Conservation (phyloP, 2,797 vertebrate genomes). For the Typhlichthys subterraneus region DNA sequence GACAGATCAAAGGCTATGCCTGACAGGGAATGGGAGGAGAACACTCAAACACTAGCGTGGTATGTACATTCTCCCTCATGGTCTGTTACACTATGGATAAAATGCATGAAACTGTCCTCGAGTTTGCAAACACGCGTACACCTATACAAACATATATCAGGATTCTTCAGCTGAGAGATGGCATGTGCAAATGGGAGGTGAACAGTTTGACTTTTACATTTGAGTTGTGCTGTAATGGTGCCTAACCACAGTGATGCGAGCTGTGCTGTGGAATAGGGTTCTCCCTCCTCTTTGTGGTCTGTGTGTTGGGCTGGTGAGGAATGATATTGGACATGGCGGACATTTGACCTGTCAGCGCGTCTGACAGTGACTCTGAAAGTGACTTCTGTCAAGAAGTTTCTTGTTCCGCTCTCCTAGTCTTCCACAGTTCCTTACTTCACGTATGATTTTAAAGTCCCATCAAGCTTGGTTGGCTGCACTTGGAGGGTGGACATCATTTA, state of each 20-base stretch:
- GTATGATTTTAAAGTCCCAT: background rate
- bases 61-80: conserved; percentile 17
- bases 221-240: conserved; percentile 59
- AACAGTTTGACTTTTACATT: conserved; percentile 52
- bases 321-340: conserved; percentile 34
- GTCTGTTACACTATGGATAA: no score
- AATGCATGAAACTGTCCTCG: no score
- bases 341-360: conserved; percentile 31
- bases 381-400: background rate
- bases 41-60: conserved; percentile 40
- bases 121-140: conserved; percentile 4
- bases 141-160: conserved; percentile 7
- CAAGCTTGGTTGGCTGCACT: background rate
- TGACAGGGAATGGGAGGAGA: conserved; percentile 51
- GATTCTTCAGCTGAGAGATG: conserved; percentile 48
- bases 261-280: conserved; percentile 5
- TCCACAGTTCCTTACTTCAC: background rate
- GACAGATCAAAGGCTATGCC: conserved; percentile 71
- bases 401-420: background rate
- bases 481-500: no score
- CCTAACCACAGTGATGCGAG: conserved; percentile 45
- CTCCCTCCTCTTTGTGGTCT: conserved; percentile 55
- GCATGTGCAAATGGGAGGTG: conserved; percentile 28
- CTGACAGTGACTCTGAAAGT: conserved; percentile 11
- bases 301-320: conserved; percentile 26